Conservation (phyloP, 92 coral and sea anemone genomes). For the Scolanthus callimorphus region DNA sequence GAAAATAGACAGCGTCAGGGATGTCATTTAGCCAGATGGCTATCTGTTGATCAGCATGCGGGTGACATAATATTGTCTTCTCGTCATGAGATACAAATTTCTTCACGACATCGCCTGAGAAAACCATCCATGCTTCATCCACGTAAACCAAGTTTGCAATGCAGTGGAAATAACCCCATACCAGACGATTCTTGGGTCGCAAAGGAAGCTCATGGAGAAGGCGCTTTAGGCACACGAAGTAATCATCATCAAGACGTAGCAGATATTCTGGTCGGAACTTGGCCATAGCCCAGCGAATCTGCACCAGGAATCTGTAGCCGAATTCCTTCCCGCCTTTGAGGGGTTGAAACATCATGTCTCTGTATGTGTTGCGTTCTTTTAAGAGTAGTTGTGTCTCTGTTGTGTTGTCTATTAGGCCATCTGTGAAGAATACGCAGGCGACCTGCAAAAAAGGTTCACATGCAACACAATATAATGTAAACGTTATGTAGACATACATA, state of each 20-base stretch:
- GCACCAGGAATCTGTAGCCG: slow-evolving; percentile 54
- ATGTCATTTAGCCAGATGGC: slow-evolving; percentile 58
- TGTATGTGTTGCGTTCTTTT: slow-evolving; percentile 25
- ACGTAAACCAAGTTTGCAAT: slow-evolving; percentile 16
- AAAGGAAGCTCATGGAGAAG: slow-evolving; percentile 37
- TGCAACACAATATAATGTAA: not conserved
- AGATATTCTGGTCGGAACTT: slow-evolving; percentile 32
- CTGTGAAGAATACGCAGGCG: slow-evolving; percentile 54
- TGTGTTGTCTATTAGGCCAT: slow-evolving; percentile 22
- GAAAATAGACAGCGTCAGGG: slow-evolving; percentile 25
- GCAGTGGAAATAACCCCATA: slow-evolving; percentile 61
- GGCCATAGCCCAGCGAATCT: slow-evolving; percentile 39
- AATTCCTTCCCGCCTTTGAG: slow-evolving; percentile 47
- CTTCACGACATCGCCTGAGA: slow-evolving; percentile 28
- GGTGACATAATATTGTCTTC: slow-evolving; percentile 51
- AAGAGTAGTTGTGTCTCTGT: not conserved
- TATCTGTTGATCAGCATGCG: slow-evolving; percentile 71
- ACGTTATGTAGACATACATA: not conserved
- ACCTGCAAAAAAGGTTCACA: slow-evolving; percentile 11
- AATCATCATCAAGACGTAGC: slow-evolving; percentile 57
- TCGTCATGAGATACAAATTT: slow-evolving; percentile 44
- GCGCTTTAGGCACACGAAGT: slow-evolving; percentile 45
- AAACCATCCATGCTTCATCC: slow-evolving; percentile 66
- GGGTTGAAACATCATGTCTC: slow-evolving; percentile 53
- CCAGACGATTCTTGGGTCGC: slow-evolving; percentile 43